Evolutionary conservation across 2,888 invertebrate genomes (phyloP).

Genomic region (Apantesis nais): DNA sequence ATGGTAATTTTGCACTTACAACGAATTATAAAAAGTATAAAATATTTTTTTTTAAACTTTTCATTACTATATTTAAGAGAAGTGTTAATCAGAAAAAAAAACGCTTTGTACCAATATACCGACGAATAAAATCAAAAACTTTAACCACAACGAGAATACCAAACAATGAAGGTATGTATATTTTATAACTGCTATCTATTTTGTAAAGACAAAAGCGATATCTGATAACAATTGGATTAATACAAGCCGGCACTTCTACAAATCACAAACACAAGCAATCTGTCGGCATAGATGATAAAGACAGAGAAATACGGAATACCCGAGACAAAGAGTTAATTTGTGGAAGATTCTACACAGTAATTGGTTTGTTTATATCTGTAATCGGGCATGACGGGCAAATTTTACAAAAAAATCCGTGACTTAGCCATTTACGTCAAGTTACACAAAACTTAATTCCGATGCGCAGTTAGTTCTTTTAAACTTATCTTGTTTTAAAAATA

Average conservation of each 20-base stretch:
- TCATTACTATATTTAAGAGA: not conserved
- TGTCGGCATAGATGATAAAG: conserved; percentile 32
- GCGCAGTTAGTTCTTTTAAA: conserved; percentile 12
- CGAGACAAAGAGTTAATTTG: conserved; percentile 18
- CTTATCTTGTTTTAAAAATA: conserved; percentile 30
- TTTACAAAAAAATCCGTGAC: conserved; percentile 23
- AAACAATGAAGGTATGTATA: conserved; percentile 49
- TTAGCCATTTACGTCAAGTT: conserved; percentile 12
- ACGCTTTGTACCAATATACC: conserved; percentile 68
- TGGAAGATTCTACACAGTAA: conserved; percentile 23
- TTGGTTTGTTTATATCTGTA: conserved; percentile 23
- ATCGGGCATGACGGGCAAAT: conserved; percentile 16
- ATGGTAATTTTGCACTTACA: not conserved
- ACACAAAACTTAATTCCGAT: conserved; percentile 1
- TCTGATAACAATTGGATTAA: conserved; percentile 38
- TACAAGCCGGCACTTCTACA: conserved; percentile 36
- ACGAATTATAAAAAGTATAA: not conserved
- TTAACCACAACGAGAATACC: conserved; percentile 71
- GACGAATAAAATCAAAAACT: conserved; percentile 77
- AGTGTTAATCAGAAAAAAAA: conserved; percentile 24
- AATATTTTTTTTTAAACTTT: not conserved
- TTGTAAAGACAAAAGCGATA: conserved; percentile 54
- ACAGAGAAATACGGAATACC: conserved; percentile 16
- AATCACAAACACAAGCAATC: conserved; percentile 43
- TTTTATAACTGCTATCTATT: conserved; percentile 52